Evolutionary conservation across 1,140 invertebrate genomes (phyloP).

Genomic region (Saccostrea cuccullata): DNA sequence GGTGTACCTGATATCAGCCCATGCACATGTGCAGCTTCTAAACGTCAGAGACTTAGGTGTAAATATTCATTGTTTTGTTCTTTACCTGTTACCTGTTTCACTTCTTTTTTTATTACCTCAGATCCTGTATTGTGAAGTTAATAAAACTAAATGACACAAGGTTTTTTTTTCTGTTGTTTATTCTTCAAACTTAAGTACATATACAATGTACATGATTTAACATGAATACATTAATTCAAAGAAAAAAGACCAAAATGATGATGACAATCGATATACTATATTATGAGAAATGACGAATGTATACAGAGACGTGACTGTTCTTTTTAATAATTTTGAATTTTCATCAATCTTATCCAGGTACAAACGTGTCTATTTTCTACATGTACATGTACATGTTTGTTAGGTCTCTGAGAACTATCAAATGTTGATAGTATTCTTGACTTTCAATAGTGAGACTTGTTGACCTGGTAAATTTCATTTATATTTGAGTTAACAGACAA

Average conservation of each 20-base stretch:
- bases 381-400: too few species aligned
- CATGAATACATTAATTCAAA: neutral
- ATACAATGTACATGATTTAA: neutral
- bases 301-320: neutral
- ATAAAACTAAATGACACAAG: neutral
- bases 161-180: neutral
- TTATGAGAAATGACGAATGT: neutral
- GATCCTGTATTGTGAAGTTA: conserved; percentile 24
- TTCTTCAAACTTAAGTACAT: neutral
- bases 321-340: too few species aligned
- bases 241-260: neutral
- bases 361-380: too few species aligned
- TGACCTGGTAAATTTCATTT: too few species aligned
- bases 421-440: too few species aligned
- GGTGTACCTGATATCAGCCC: neutral
- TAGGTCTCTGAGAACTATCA: too few species aligned
- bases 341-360: too few species aligned
- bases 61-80: neutral
- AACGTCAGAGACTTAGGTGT: neutral
- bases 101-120: neutral
- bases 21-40: conserved; percentile 23
- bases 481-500: too few species aligned
- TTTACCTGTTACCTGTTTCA: neutral
- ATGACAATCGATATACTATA: too few species aligned
- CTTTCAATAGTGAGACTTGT: too few species aligned